These are phyloP conservation scores for Notocelia uddmanniana DNA, from an alignment of 2,888 invertebrate genomes.

Conservation along the genomic window DNA sequence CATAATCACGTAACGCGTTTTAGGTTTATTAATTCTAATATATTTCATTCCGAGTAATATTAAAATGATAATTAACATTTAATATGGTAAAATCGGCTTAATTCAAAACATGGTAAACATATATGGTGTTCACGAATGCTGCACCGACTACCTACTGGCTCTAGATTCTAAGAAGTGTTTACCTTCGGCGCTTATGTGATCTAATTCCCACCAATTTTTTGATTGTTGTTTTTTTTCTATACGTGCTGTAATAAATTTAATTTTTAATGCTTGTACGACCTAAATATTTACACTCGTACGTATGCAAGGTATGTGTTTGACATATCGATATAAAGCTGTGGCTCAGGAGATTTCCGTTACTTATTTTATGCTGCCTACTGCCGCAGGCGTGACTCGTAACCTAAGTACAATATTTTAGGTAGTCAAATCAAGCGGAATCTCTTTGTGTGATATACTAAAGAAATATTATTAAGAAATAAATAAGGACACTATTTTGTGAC, in stretches of 20 bases:
- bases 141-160: constrained; percentile 21
- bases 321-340: constrained; percentile 50
- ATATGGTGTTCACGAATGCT: constrained; percentile 39
- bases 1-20: constrained; percentile 20
- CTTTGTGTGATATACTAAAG: constrained; percentile 3
- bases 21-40: constrained; percentile 16
- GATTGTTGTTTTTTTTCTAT: constrained; percentile 46
- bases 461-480: neutral
- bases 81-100: constrained; percentile 41
- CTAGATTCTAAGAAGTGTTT: constrained; percentile 42
- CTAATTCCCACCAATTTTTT: constrained; percentile 50
- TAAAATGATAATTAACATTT: constrained; percentile 32
- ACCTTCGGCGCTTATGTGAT: constrained; percentile 45
- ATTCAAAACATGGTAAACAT: constrained; percentile 39
- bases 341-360: constrained; percentile 40
- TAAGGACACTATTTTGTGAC: neutral
- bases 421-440: neutral
- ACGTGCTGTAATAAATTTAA: constrained; percentile 33
- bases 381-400: neutral
- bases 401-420: constrained; percentile 2
- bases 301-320: constrained; percentile 46
- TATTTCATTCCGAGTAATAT: constrained; percentile 10
- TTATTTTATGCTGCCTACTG: constrained; percentile 33
- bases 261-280: constrained; percentile 45
- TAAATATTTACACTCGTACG: constrained; percentile 49